A percentile compares a stretch with the other conserved stretches of the same genome.
Evolutionary conservation across 2,888 invertebrate species (phyloP).

Genomic region (Cryptus viduatorius): DNA sequence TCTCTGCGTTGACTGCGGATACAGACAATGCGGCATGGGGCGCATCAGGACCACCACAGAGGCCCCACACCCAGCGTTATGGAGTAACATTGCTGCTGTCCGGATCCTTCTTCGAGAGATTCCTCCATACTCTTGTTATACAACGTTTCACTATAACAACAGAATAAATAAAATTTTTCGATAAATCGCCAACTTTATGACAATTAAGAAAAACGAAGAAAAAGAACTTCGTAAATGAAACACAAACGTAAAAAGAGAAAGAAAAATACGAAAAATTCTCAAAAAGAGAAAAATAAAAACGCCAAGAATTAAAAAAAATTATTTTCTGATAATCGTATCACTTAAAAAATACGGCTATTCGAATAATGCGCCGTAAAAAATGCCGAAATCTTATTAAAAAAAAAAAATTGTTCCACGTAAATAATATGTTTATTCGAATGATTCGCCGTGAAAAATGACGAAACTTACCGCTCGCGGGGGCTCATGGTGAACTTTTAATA

Average conservation of each 20-base stretch:
- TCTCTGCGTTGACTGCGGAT: conserved; percentile 88
- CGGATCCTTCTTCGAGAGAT: conserved; percentile 80
- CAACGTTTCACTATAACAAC: conserved; percentile 80
- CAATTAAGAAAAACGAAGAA: neutral
- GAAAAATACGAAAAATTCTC: too few species aligned
- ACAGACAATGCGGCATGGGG: conserved; percentile 93
- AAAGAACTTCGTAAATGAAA: too few species aligned
- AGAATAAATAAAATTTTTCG: neutral
- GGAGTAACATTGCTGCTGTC: conserved; percentile 85
- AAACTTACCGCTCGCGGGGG: conserved; percentile 52
- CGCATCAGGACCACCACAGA: conserved; percentile 99
- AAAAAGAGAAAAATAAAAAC: too few species aligned
- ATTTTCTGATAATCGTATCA: too few species aligned
- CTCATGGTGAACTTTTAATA: conserved; percentile 23
- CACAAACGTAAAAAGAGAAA: too few species aligned
- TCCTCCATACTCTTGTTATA: conserved; percentile 81
- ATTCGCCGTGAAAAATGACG: neutral
- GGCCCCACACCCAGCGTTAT: conserved; percentile 98
- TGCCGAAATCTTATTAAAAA: too few species aligned
- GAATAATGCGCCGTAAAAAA: too few species aligned
- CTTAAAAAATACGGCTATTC: too few species aligned
- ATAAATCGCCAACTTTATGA: neutral
- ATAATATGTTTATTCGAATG: neutral
- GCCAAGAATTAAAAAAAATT: too few species aligned
- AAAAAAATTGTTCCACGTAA: too few species aligned